These are phyloP conservation scores for Sinocyclocheilus rhinocerous DNA, from an alignment of 2,113 vertebrate species.

Conservation along the genomic window DNA sequence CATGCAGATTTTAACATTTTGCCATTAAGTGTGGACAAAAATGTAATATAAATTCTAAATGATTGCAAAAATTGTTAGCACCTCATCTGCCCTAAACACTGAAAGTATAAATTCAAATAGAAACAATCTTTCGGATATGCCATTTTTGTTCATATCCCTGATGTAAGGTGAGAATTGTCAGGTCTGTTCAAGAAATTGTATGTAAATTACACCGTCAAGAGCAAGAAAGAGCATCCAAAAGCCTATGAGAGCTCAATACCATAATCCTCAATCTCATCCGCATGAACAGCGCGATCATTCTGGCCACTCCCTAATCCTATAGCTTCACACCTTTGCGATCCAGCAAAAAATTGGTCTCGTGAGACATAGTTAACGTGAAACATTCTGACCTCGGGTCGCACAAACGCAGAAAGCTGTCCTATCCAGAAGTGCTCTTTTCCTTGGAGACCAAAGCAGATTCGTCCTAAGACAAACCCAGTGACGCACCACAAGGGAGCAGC, in stretches of 20 bases:
- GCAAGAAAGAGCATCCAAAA: slow-evolving; percentile 22
- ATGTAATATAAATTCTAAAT: neutral
- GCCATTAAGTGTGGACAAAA: neutral
- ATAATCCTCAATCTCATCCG: neutral
- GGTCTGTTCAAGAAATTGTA: slow-evolving; percentile 13
- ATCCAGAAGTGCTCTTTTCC: slow-evolving; percentile 32
- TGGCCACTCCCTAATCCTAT: neutral
- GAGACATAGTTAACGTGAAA: slow-evolving; percentile 30
- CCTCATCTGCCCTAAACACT: neutral
- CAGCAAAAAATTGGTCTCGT: slow-evolving; percentile 11
- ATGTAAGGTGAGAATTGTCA: slow-evolving; percentile 25
- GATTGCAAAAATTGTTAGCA: neutral
- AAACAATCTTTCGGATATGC: neutral
- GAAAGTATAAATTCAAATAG: neutral
- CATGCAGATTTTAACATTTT: neutral
- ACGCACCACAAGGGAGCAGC: neutral
- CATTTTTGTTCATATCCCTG: slow-evolving; percentile 14
- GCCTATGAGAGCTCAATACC: slow-evolving; percentile 20
- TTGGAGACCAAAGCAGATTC: slow-evolving; percentile 38
- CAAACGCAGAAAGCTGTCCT: neutral
- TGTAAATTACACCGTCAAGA: slow-evolving; percentile 33
- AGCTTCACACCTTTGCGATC: slow-evolving; percentile 12
- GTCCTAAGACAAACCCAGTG: slow-evolving; percentile 15
- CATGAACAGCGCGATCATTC: neutral
- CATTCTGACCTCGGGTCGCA: slow-evolving; percentile 26